Base-by-base conservation (phyloP, 2,797 vertebrate species). In the Lepilemur ruficaudatus region DNA sequence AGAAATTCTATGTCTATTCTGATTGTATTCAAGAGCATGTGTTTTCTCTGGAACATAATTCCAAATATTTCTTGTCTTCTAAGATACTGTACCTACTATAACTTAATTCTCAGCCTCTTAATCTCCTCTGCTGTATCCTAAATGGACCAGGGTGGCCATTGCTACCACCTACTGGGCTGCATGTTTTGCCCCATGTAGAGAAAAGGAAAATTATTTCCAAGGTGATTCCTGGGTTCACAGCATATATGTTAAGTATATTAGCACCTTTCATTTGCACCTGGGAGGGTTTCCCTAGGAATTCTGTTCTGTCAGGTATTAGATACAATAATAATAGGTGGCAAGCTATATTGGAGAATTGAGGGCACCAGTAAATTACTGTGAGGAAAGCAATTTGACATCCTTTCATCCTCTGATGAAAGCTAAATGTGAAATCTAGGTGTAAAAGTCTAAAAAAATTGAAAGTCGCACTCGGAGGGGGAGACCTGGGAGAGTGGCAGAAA, bases 381-480 rank as follows among this genome's bases (percentile, higher is more conserved):
- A 96, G 96, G 93, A 84, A 98, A 97, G 97, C 96, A 97, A 97
- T 97, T 97, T 97, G 97, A 96, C 87, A 97, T 97, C 92, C 81
- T 97, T 96, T 94, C 79, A 75, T 97, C 48, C 84, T 95, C 10
- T 96, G 96, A 93, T 97, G 91, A 97, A 97, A 97, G 91, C 63
- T 93, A 92, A 97, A 92, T 93, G 92, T 97, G 95, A 97, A 96
- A 94, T 91, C 81, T 94, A 91, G 95, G 96, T 97, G 96, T 95
- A 96, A 98, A 96, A 11, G 88, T 96, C 81, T 92, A 90, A 96
- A 89, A 75, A 93, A 96, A 96, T 84, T 79, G 97, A 50, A 97
- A 95, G 95, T 97, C 89, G 63, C 94, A 94, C 76, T 76, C 73
- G 28, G 38, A 72, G 30, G 57, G 85, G 82, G 55, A 85, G 89